phyloP scores from a whole-genome alignment of 2,888 invertebrate species.

The Drosophila mulleri region DNA sequence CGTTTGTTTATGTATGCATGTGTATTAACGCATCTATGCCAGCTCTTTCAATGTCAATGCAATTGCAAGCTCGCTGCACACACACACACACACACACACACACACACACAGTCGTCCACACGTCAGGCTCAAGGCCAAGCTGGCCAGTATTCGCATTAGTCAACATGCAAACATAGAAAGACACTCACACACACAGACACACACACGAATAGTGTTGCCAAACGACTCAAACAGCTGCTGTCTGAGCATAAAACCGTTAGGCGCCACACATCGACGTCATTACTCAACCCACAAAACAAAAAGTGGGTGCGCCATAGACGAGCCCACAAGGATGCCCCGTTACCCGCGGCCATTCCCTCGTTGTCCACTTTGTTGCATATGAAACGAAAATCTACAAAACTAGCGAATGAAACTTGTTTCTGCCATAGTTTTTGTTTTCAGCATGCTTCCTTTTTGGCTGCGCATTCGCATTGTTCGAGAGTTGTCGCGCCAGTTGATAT shows the following conservation, averaged over 20 bases:
- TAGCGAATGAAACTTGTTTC: slow-evolving; percentile 66
- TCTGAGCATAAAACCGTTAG: slow-evolving; percentile 54
- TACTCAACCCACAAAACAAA: slow-evolving; percentile 46
- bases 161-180: slow-evolving; percentile 22
- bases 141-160: slow-evolving; percentile 62
- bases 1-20: neutral
- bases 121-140: slow-evolving; percentile 71
- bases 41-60: slow-evolving; percentile 77
- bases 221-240: slow-evolving; percentile 12
- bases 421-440: slow-evolving; percentile 24
- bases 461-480: slow-evolving; percentile 44
- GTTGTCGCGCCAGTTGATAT: slow-evolving; percentile 60
- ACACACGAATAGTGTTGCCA: slow-evolving; percentile 15
- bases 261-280: slow-evolving; percentile 54
- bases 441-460: slow-evolving; percentile 20
- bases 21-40: slow-evolving; percentile 55
- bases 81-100: slow-evolving; percentile 15
- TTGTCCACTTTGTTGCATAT: neutral
- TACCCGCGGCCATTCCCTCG: neutral
- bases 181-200: slow-evolving; percentile 8
- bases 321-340: slow-evolving; percentile 61
- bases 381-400: slow-evolving; percentile 5
- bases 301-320: slow-evolving; percentile 66
- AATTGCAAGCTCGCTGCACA: slow-evolving; percentile 54
- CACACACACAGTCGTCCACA: neutral